Evolutionary conservation across 1,140 invertebrate genomes (phyloP).

Genomic region (Rhyacophila brunnea): DNA sequence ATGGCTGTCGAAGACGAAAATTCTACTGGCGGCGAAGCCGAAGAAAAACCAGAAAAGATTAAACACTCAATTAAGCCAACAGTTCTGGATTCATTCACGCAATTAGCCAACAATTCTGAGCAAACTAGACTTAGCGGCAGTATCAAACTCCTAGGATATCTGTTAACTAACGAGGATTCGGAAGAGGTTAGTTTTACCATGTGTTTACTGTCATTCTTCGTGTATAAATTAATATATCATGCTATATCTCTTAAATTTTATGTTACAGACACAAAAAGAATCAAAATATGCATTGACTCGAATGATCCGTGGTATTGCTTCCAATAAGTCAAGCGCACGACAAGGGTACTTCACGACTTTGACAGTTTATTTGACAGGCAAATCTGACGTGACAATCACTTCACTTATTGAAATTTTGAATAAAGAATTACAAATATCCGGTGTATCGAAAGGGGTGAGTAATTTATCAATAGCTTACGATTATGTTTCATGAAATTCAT

Average conservation of each 20-base stretch:
- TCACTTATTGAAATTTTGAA: slow-evolving; percentile 52
- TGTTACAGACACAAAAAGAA: slow-evolving; percentile 48
- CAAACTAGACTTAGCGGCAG: slow-evolving; percentile 44
- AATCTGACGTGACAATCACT: slow-evolving; percentile 41
- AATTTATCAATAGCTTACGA: too few relatives aligned
- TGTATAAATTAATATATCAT: too few relatives aligned
- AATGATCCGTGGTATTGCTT: slow-evolving; percentile 56
- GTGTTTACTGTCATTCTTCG: slow-evolving; percentile 17
- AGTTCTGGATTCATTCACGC: slow-evolving; percentile 50
- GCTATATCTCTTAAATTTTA: background rate
- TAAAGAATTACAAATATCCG: slow-evolving; percentile 51
- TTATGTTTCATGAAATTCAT: too few relatives aligned
- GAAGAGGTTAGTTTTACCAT: slow-evolving; percentile 44
- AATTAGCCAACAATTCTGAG: slow-evolving; percentile 43
- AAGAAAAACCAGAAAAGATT: slow-evolving; percentile 24
- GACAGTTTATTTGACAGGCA: slow-evolving; percentile 47
- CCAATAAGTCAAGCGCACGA: slow-evolving; percentile 45
- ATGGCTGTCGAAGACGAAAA: slow-evolving; percentile 14
- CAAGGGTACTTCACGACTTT: slow-evolving; percentile 57
- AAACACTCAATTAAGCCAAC: slow-evolving; percentile 38
- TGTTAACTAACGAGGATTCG: slow-evolving; percentile 38
- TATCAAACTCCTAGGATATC: slow-evolving; percentile 43
- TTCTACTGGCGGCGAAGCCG: slow-evolving; percentile 12
- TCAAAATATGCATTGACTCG: slow-evolving; percentile 55
- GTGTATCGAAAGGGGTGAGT: slow-evolving; percentile 56